Base-by-base conservation (phyloP, 2,113 vertebrate species). In the Hemicordylus capensis region DNA sequence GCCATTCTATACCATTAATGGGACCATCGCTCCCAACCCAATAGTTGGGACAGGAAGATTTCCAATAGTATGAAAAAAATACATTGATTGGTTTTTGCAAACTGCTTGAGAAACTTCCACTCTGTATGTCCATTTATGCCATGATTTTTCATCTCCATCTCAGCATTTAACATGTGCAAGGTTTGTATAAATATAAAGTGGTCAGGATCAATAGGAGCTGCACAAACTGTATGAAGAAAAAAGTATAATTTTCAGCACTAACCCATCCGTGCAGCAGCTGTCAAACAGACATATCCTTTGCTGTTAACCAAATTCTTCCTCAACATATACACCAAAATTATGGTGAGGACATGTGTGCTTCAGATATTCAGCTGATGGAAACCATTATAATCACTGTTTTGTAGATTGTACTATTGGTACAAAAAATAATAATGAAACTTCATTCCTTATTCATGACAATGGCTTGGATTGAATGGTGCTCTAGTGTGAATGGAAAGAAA, bases 401-500 rank as follows among this genome's bases (percentile, higher is more conserved):
- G 70, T 80, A 92, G 88, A 69, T 93, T 88, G 34, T 63, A 84
- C 26, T 24, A 44, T 63, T 92, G 95, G 56, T 80, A 89, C 73
- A 85, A 69, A 58, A 81, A 56, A 74, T 64, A 64, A 79, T n/a
- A 4, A 31, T 67, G 64, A 85, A 5, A 24, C 24, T 72, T 76
- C 26, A 87, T 76, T 58, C 79, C 56, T 28, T 56, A 79, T 24
- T 46, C n/a, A 69, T 63, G 15, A n/a, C 76, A 46, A 42, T 59
- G 34, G 12, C 22, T 59, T 77, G 12, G 11, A 59, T 44, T 14
- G 24, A 28, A 61, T 14, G 4, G 22, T 59, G 56, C 19, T 15
- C 8, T 61, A n/a, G 39, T 26, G 26, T 42, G 24, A 61, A 9
- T 8, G 17, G 12, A 58, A 58, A 34, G 11, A 20, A n/a, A n/a